Evolutionary conservation across 64 coral and sea anemone species (phyloP), one percentile per base, ranked within the genome.

Genomic region (Actinia equina): DNA sequence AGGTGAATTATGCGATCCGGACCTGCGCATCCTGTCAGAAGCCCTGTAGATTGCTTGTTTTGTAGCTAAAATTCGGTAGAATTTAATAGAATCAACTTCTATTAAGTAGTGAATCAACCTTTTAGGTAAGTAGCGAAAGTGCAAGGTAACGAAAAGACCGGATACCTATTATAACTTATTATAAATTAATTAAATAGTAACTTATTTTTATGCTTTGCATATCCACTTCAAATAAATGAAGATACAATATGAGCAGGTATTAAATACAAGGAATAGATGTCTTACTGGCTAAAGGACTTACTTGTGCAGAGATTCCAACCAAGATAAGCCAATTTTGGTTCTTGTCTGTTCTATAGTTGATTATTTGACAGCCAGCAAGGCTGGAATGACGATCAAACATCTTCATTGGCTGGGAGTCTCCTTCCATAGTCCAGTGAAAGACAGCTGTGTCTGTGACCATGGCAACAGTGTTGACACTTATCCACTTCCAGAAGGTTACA

Each of bases 401-500:
- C 87, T 99, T 99, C 82, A 86, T 60, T 17, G 97, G 97, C 19
- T 99, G 97, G 44, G 97, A 93, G 86, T 99, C 97, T 55, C 97
- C 97, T 95, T 99, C 97, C 97, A 99, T 99, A 52, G 89, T 60
- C 97, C 97, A 99, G 77, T 99, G 97, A 46, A 86, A 99, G 20
- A 99, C 97, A 17, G 97, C 94, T 30, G 89, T 94, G 1, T 99
- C 97, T 57, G 97, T 99, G n/a, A 99, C 97, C 43, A 99, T 84
- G 49, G 97, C 93, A 53, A 99, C 89, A 12, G 97, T 99, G 59
- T 99, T 99, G 43, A 99, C 88, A 46, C 87, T 99, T 62, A 99
- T 99, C 97, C 97, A 99, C 27, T 99, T 99, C 97, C 97, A 99
- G 59, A 99, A 99, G 16, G 97, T 99, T 61, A 99, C 97, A 83